Evolutionary conservation across 2,113 vertebrate genomes (phyloP).

Genomic region (Spilogale gracilis): DNA sequence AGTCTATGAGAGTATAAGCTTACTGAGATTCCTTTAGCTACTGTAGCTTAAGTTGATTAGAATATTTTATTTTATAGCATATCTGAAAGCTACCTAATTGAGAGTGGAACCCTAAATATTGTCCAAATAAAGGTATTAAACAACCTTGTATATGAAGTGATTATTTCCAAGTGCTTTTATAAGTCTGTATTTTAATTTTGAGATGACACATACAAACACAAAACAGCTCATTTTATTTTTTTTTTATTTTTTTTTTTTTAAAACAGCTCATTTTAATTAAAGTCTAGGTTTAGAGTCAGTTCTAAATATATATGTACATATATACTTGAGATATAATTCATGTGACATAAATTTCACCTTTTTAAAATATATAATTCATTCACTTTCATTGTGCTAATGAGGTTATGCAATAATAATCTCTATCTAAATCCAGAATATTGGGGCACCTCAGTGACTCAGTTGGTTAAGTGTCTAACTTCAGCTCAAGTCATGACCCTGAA

Average conservation of each 20-base stretch:
- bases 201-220: not conserved
- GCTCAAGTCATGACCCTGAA: no score
- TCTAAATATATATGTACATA: not conserved
- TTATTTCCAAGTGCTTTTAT: not conserved
- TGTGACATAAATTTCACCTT: not conserved
- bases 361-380: not conserved
- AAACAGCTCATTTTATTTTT: not conserved
- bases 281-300: not conserved
- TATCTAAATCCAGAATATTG: not conserved
- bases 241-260: no score
- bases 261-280: not conserved
- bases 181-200: not conserved
- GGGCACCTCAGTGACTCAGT: no score
- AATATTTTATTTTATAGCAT: not conserved
- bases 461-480: no score
- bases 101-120: not conserved
- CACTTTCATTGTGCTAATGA: not conserved
- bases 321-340: not conserved
- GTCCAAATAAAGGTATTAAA: not conserved
- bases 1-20: not conserved
- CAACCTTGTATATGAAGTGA: not conserved
- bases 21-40: not conserved
- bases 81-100: not conserved
- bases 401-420: not conserved
- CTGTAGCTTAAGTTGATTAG: not conserved